Base-by-base conservation (phyloP, 2,888 invertebrate genomes). In the Cryptocephalus primarius region DNA sequence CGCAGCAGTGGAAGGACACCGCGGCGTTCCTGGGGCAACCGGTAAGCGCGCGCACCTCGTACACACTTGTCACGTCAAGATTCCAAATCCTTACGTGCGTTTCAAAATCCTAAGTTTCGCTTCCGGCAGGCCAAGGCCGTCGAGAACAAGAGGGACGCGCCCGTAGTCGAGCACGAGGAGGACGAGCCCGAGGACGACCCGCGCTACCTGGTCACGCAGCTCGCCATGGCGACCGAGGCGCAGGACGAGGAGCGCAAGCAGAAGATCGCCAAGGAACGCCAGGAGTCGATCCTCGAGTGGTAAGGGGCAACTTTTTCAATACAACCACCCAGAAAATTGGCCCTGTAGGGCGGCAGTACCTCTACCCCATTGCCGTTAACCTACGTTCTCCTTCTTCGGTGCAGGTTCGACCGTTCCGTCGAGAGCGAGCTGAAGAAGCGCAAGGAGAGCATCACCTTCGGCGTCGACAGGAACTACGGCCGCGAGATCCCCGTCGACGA, bases 361-460 rank as follows among this genome's bases (percentile, higher is more conserved):
- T n/a, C n/a, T n/a, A n/a, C n/a, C n/a, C n/a, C n/a, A n/a, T n/a
- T n/a, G n/a, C n/a, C n/a, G n/a, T n/a, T n/a, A n/a, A n/a, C n/a
- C n/a, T n/a, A n/a, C 22, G 22, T 22, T 22, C 6, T 22, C 22
- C 6, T 2, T 22, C 22, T 22, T 6, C 8, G 14, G 40, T 45
- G 42, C 11, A 61, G 61, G 62, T 65, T 66, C 50, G 65, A 66
- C 47, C 53, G 60, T 34, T 56, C 60, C 8, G 61, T 64, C 1
- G 64, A 66, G 48, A 58, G 58, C 38, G 64, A 66, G 46, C 50
- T 67, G 14, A 51, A 55, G 32, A 62, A 62, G 49, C 54, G 61
- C 9, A 55, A 59, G 47, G 56, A 57, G 8, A 33, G 44, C 10
- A 10, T 47, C 9, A 14, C 45, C 1, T 40, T 31, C 4, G 45